These are phyloP conservation scores for Monomorium pharaonis DNA, from an alignment of 1,140 invertebrate genomes.

Conservation along the genomic window DNA sequence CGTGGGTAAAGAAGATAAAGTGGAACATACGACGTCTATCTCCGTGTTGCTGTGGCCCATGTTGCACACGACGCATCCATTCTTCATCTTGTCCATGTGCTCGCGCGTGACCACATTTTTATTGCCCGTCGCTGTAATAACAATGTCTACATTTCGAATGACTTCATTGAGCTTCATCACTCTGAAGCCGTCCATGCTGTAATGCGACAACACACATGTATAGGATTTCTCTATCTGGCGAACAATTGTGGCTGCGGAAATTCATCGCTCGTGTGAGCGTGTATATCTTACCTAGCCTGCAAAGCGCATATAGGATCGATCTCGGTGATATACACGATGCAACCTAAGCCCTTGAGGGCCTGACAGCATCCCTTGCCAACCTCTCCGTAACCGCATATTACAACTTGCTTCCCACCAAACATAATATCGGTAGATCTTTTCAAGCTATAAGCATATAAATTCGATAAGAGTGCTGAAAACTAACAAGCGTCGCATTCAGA, in stretches of 20 bases:
- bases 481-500: not conserved
- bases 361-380: slow-evolving; percentile 99
- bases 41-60: slow-evolving; percentile 99
- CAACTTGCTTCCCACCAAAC: slow-evolving; percentile 99
- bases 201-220: slow-evolving; percentile 64
- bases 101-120: slow-evolving; percentile 98
- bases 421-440: slow-evolving; percentile 98
- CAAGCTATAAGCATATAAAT: slow-evolving; percentile 87
- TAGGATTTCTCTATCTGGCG: slow-evolving; percentile 18
- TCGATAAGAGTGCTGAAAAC: slow-evolving; percentile 56
- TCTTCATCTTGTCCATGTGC: slow-evolving; percentile 99
- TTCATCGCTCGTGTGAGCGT: not conserved
- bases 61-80: slow-evolving; percentile 98
- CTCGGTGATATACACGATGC: slow-evolving; percentile 98
- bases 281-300: slow-evolving; percentile 95
- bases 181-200: slow-evolving; percentile 98
- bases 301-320: slow-evolving; percentile 99
- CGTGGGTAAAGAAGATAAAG: slow-evolving; percentile 18
- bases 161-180: slow-evolving; percentile 98
- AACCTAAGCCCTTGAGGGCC: slow-evolving; percentile 97
- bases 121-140: slow-evolving; percentile 98
- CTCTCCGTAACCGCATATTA: slow-evolving; percentile 99
- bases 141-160: slow-evolving; percentile 96
- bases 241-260: not conserved
- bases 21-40: slow-evolving; percentile 95